These are phyloP conservation scores for Pelagia noctiluca DNA, from an alignment of 30 jellyfish, hydroid and myxozoan genomes.

Conservation along the genomic window DNA sequence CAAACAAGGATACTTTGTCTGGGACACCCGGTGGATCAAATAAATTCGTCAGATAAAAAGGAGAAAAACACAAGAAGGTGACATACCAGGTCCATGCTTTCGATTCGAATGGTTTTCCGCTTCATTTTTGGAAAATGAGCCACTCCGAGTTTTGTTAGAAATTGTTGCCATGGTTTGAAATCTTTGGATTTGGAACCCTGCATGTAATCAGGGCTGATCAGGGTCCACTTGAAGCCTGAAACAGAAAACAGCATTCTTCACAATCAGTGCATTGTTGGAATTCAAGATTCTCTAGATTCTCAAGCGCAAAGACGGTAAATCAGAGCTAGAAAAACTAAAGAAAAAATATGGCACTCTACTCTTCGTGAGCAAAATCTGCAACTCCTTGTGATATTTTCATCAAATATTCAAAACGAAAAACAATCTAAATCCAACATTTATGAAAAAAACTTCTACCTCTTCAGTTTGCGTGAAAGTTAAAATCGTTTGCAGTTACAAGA, in stretches of 20 bases:
- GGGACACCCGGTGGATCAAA: neutral
- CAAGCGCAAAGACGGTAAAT: neutral
- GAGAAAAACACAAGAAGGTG: neutral
- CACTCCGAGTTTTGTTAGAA: slow-evolving; percentile 51
- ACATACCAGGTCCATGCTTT: slow-evolving; percentile 53
- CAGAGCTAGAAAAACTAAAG: neutral
- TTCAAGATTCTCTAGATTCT: neutral
- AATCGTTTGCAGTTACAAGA: too few species aligned
- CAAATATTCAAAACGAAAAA: neutral
- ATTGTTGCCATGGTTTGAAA: slow-evolving; percentile 62
- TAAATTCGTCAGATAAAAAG: neutral
- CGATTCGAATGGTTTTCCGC: slow-evolving; percentile 6
- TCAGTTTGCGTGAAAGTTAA: too few species aligned
- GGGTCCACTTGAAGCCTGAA: slow-evolving; percentile 59
- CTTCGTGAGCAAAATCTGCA: neutral
- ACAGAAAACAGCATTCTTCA: neutral
- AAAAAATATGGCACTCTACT: neutral
- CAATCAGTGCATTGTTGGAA: neutral
- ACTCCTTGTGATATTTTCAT: neutral
- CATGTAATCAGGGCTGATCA: slow-evolving; percentile 19
- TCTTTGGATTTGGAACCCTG: slow-evolving; percentile 17
- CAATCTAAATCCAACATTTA: neutral
- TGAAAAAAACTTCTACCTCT: too few species aligned
- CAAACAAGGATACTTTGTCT: neutral
- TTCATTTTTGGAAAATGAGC: slow-evolving; percentile 49